Evolutionary conservation across 2,797 vertebrate genomes (phyloP).

Genomic region (Falco novaeseelandiae): DNA sequence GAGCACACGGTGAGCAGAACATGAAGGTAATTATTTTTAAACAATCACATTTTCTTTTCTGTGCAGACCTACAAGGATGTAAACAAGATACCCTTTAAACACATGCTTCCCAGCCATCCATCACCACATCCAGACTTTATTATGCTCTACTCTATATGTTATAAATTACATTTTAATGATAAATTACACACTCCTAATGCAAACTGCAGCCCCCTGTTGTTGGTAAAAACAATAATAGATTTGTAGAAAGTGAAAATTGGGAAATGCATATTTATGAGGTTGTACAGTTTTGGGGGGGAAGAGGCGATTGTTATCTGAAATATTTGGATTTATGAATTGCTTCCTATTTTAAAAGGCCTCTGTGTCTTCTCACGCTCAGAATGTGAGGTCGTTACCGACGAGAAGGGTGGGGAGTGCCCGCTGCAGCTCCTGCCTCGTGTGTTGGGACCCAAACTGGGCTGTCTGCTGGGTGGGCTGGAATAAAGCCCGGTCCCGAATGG

Average conservation of each 20-base stretch:
- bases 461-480: background rate
- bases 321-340: slow-evolving; percentile 48
- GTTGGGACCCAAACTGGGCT: background rate
- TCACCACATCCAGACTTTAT: slow-evolving; percentile 52
- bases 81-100: slow-evolving; percentile 41
- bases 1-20: background rate
- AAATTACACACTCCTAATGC: slow-evolving; percentile 50
- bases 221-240: slow-evolving; percentile 63
- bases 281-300: background rate
- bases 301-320: slow-evolving; percentile 44
- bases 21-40: background rate
- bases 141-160: slow-evolving; percentile 40
- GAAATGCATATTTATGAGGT: slow-evolving; percentile 72
- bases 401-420: background rate
- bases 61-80: background rate
- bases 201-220: slow-evolving; percentile 21
- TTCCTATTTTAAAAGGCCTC: slow-evolving; percentile 9
- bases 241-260: slow-evolving; percentile 31
- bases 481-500: background rate
- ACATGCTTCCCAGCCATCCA: slow-evolving; percentile 27
- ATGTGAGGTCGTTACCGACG: background rate
- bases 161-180: slow-evolving; percentile 72
- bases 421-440: background rate
- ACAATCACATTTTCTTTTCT: background rate
- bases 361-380: background rate